Evolutionary conservation across 2,888 invertebrate genomes (phyloP).

Genomic region (Eupithecia subfuscata): DNA sequence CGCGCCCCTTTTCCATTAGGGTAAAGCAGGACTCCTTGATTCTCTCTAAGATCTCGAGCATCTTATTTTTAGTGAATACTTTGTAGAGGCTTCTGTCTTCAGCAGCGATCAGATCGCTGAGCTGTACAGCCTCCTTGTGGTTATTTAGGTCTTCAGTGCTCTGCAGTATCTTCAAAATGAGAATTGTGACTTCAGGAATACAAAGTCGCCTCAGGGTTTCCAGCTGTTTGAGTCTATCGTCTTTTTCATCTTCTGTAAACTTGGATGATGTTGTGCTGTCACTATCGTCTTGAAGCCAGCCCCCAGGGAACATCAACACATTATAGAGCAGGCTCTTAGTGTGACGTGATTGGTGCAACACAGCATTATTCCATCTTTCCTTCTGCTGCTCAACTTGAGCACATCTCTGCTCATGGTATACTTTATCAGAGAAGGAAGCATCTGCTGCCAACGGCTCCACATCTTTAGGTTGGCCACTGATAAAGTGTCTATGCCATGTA

Average conservation of each 20-base stretch:
- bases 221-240: slow-evolving; percentile 87
- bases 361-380: slow-evolving; percentile 88
- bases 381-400: slow-evolving; percentile 91
- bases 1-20: slow-evolving; percentile 89
- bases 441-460: slow-evolving; percentile 84
- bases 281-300: slow-evolving; percentile 92
- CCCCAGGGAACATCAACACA: slow-evolving; percentile 94
- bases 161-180: slow-evolving; percentile 91
- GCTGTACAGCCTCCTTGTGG: slow-evolving; percentile 86
- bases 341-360: slow-evolving; percentile 88
- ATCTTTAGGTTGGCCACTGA: slow-evolving; percentile 90
- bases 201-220: slow-evolving; percentile 90
- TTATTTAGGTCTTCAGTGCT: slow-evolving; percentile 90
- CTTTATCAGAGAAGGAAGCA: slow-evolving; percentile 93
- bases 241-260: slow-evolving; percentile 74
- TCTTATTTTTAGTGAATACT: slow-evolving; percentile 90
- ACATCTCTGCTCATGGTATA: slow-evolving; percentile 93
- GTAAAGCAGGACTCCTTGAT: slow-evolving; percentile 91
- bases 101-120: slow-evolving; percentile 91
- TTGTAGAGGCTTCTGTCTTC: slow-evolving; percentile 92
- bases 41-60: slow-evolving; percentile 90
- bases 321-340: slow-evolving; percentile 93
- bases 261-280: slow-evolving; percentile 77
- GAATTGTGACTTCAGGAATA: slow-evolving; percentile 91
- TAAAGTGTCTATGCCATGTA: slow-evolving; percentile 94